These are phyloP conservation scores for Pteropus rufus DNA, from an alignment of 2,797 vertebrate species.

Conservation along the genomic window DNA sequence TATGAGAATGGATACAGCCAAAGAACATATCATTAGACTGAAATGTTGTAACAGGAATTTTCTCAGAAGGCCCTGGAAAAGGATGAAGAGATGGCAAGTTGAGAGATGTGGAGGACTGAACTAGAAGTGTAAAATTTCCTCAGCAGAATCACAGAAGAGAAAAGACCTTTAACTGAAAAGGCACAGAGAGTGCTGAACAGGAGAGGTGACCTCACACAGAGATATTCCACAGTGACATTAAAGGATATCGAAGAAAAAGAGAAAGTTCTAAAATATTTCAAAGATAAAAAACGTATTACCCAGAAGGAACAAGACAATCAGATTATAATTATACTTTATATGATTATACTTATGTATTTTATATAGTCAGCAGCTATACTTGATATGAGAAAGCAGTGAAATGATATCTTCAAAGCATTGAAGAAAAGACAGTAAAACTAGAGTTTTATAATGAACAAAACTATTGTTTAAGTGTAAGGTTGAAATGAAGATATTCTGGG, in stretches of 20 bases:
- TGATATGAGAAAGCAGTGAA: background rate
- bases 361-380: background rate
- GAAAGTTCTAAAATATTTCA: background rate
- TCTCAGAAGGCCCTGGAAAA: background rate
- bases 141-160: background rate
- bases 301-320: background rate
- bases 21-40: background rate
- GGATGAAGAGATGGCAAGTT: background rate
- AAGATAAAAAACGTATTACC: background rate
- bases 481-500: background rate
- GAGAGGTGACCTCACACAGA: background rate
- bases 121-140: background rate
- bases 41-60: background rate
- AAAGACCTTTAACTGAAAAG: background rate
- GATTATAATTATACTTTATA: conserved; percentile 2
- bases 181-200: background rate
- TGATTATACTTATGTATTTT: background rate
- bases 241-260: background rate
- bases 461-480: background rate
- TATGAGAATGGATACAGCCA: background rate
- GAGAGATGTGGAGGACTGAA: background rate
- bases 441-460: background rate
- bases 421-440: background rate
- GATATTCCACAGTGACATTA: background rate
- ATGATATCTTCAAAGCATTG: background rate